Percentiles rank a stretch among this genome's conserved stretches.
These are phyloP conservation scores for Barbus barbus DNA, from an alignment of 2,113 vertebrate species.

Conservation along the genomic window DNA sequence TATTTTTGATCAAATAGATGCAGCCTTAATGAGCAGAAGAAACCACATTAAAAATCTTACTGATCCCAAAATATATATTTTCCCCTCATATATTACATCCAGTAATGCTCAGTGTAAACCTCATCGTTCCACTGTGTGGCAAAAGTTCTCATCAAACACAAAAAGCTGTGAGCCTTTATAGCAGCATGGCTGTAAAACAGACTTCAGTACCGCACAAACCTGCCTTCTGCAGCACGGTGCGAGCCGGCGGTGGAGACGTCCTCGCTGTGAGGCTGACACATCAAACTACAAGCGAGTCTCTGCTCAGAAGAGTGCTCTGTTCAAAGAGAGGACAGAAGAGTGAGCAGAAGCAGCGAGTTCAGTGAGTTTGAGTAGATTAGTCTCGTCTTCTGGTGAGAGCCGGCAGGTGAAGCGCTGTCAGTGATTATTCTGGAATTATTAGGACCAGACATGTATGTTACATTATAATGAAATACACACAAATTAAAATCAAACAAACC, in stretches of 20 bases:
- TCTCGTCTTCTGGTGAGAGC: neutral
- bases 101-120: neutral
- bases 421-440: slow-evolving; percentile 11
- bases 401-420: slow-evolving; percentile 1
- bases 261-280: neutral
- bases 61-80: too few relatives aligned
- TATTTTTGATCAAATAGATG: too few relatives aligned
- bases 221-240: neutral
- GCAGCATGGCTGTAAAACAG: too few relatives aligned
- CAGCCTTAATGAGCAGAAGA: too few relatives aligned
- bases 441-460: neutral
- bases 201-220: neutral
- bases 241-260: neutral
- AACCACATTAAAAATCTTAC: too few relatives aligned
- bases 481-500: neutral
- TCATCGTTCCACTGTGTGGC: neutral
- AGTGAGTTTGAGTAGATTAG: neutral
- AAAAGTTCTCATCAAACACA: neutral
- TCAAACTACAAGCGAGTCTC: slow-evolving; percentile 79
- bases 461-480: neutral
- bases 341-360: neutral
- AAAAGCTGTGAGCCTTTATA: neutral
- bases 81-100: neutral
- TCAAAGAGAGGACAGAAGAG: slow-evolving; percentile 22
- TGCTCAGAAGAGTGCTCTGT: slow-evolving; percentile 76